Evolutionary conservation across 1,140 invertebrate species (phyloP).

Genomic region (Bombus picipes): DNA sequence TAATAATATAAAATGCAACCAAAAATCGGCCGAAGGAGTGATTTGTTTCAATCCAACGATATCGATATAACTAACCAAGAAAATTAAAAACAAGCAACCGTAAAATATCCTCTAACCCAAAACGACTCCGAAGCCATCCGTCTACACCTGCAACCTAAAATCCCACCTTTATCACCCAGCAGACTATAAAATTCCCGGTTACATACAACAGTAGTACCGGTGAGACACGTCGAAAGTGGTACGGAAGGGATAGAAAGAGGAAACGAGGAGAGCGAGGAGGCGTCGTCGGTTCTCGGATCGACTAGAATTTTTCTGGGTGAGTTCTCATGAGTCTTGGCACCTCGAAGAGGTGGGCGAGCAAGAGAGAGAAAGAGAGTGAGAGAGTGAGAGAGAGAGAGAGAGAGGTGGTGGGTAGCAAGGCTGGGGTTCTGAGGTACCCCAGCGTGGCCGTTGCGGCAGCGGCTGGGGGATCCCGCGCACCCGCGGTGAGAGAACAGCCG

Average conservation of each 20-base stretch:
- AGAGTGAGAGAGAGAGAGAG: neutral
- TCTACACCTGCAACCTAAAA: neutral
- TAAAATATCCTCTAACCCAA: too few relatives aligned
- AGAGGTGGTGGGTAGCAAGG: slow-evolving; percentile 61
- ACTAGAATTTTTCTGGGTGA: slow-evolving; percentile 69
- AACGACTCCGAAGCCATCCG: too few relatives aligned
- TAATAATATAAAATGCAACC: too few relatives aligned
- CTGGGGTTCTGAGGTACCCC: slow-evolving; percentile 81
- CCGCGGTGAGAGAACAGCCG: slow-evolving; percentile 76
- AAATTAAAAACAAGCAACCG: too few relatives aligned
- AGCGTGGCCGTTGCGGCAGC: slow-evolving; percentile 81
- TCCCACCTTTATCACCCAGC: neutral
- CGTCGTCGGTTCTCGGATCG: slow-evolving; percentile 60
- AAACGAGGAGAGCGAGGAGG: neutral
- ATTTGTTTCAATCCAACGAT: too few relatives aligned
- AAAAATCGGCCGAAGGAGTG: too few relatives aligned
- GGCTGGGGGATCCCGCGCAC: slow-evolving; percentile 80
- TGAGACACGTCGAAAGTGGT: neutral
- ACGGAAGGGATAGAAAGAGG: neutral
- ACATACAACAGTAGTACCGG: neutral
- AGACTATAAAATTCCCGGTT: neutral
- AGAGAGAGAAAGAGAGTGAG: neutral
- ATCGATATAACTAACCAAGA: too few relatives aligned
- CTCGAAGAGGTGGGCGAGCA: slow-evolving; percentile 33
- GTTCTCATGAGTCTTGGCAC: slow-evolving; percentile 69